Evolutionary conservation across 1,140 invertebrate species (phyloP).

Genomic region (Plectrocnemia conspersa): DNA sequence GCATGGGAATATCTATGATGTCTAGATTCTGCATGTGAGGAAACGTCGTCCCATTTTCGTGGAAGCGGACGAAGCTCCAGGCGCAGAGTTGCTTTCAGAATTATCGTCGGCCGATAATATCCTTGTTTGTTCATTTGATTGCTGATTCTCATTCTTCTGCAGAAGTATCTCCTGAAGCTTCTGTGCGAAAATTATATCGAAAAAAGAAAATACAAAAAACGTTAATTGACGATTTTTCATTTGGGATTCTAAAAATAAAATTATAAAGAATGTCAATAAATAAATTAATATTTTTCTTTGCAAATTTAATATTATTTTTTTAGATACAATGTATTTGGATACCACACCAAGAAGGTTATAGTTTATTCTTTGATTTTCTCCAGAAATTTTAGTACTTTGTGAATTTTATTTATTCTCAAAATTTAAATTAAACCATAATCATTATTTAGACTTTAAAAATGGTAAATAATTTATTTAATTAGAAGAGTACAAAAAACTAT

Average conservation of each 20-base stretch:
- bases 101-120: slow-evolving; percentile 31
- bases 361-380: too few species aligned
- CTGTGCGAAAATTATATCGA: slow-evolving; percentile 37
- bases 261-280: background rate
- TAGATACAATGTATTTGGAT: too few species aligned
- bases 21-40: slow-evolving; percentile 41
- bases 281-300: too few species aligned
- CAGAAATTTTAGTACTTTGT: too few species aligned
- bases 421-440: too few species aligned
- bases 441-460: too few species aligned
- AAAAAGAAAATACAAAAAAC: slow-evolving; percentile 2
- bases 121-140: slow-evolving; percentile 43
- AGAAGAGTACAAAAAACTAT: too few species aligned
- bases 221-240: background rate
- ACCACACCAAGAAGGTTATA: too few species aligned
- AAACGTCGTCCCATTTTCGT: slow-evolving; percentile 41
- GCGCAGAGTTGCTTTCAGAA: slow-evolving; percentile 26
- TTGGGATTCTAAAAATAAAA: slow-evolving; percentile 2
- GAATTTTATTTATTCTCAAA: too few species aligned
- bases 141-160: slow-evolving; percentile 53
- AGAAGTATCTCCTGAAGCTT: slow-evolving; percentile 63
- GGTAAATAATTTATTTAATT: too few species aligned
- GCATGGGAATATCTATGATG: slow-evolving; percentile 61
- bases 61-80: slow-evolving; percentile 28
- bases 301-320: too few species aligned